Base-by-base conservation (phyloP, 2,113 vertebrate genomes). In the Paracanthobrama guichenoti region DNA sequence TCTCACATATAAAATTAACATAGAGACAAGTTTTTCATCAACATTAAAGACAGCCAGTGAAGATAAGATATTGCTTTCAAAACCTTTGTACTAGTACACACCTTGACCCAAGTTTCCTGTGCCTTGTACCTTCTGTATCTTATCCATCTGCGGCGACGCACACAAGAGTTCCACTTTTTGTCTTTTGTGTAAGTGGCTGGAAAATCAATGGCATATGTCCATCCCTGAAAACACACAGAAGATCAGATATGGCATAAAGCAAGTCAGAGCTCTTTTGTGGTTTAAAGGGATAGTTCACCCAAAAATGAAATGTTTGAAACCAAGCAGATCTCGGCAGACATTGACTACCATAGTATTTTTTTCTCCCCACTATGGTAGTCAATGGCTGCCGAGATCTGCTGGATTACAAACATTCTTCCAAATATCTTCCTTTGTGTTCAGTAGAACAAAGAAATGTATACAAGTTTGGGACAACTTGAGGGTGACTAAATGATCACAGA, bases 101-200 rank as follows among this genome's bases (percentile, higher is more conserved):
- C 98, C 97, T 98, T 97, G 0, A 97, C 96, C 98, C 98, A 99
- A 84, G 90, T 4, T 12, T 98, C 96, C 82, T 95, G 95, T 39
- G 96, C 94, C 81, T 95, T 97, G 92, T 98, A 99, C 94, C 95
- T 95, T 92, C 98, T 94, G 92, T 99, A 97, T 77, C 98, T 96
- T 80, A 98, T 94, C 98, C 97, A 99, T 88, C 96, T 93, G 77
- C 97, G 93, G 53, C 98, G 96, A 84, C 98, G 94, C 82, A 99
- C 98, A 16, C 97, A 99, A 8, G 98, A 99, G 91, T 99, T 99
- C 98, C 98, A 99, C 85, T 94, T 97, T 90, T 98, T 98, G 90
- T 97, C 96, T 92, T 96, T 97, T 0, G 96, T 97, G 93, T 99
- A 99, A 82, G 94, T 94, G 84, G 96, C 97, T 0, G 98, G 98